Conservation (phyloP, 2,797 vertebrate species). For the Pampus argenteus region DNA sequence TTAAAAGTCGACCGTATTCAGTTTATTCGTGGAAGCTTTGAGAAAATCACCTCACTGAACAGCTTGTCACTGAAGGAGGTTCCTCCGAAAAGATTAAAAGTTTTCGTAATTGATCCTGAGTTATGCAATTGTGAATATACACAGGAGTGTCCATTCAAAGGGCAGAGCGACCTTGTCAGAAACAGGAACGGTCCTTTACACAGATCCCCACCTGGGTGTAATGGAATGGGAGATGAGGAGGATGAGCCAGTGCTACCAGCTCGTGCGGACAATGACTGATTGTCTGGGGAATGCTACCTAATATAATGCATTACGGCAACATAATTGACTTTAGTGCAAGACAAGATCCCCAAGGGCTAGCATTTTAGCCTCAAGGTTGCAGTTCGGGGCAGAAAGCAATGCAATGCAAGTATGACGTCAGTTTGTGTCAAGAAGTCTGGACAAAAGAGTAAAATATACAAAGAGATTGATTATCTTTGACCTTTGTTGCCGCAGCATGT, state of each 20-base stretch:
- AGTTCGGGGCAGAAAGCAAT: slow-evolving; percentile 37
- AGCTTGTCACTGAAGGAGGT: slow-evolving; percentile 10
- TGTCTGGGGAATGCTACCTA: slow-evolving; percentile 67
- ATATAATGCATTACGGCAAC: slow-evolving; percentile 79
- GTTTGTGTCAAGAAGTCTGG: slow-evolving; percentile 15
- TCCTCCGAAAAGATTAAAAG: slow-evolving; percentile 41
- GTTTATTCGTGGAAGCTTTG: slow-evolving; percentile 21
- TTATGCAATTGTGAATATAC: slow-evolving; percentile 55
- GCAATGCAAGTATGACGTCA: not conserved
- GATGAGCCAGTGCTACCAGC: slow-evolving; percentile 70
- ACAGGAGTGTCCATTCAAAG: slow-evolving; percentile 34
- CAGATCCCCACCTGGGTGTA: slow-evolving; percentile 57
- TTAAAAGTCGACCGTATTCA: not conserved
- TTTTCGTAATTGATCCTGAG: slow-evolving; percentile 43
- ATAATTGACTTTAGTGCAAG: slow-evolving; percentile 82
- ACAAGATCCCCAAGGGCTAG: slow-evolving; percentile 67
- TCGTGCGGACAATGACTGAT: slow-evolving; percentile 82
- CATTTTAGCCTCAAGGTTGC: slow-evolving; percentile 75
- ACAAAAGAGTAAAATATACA: slow-evolving; percentile 42
- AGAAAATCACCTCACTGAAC: not conserved
- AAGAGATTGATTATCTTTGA: slow-evolving; percentile 58
- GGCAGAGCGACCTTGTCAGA: slow-evolving; percentile 78
- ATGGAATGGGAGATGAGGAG: slow-evolving; percentile 73
- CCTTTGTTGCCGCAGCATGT: slow-evolving; percentile 46
- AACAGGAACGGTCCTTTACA: slow-evolving; percentile 55